These are phyloP conservation scores for Oncorhynchus nerka DNA, from an alignment of 2,113 vertebrate genomes.

Conservation along the genomic window DNA sequence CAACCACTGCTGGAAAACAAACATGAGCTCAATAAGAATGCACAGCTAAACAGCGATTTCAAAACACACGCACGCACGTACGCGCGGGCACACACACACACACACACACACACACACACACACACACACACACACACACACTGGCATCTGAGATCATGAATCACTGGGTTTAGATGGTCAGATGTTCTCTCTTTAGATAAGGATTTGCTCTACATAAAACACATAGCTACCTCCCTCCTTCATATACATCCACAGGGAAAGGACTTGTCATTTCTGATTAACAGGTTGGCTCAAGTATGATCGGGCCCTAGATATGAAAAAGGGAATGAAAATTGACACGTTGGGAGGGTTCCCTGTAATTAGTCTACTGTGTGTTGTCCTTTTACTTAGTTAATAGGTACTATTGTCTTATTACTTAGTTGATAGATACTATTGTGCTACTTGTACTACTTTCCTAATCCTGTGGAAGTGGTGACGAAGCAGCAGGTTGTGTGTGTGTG, in stretches of 20 bases:
- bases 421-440: too few relatives aligned
- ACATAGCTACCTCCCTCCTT: too few relatives aligned
- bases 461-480: not conserved
- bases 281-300: slow-evolving; percentile 41
- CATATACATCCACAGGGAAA: slow-evolving; percentile 11
- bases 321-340: not conserved
- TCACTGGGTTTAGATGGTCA: not conserved
- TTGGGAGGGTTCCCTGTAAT: too few relatives aligned
- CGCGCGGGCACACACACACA: slow-evolving; percentile 1
- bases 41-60: not conserved
- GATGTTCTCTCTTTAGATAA: not conserved
- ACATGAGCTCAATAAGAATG: not conserved
- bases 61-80: slow-evolving; percentile 1
- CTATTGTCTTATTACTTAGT: not conserved
- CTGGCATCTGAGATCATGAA: slow-evolving; percentile 1
- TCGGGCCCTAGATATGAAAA: slow-evolving; percentile 37
- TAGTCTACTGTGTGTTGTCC: too few relatives aligned
- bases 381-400: not conserved
- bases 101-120: slow-evolving; percentile 2
- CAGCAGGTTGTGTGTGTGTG: slow-evolving; percentile 14
- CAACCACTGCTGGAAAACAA: not conserved
- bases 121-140: slow-evolving; percentile 7
- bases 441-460: not conserved
- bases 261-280: slow-evolving; percentile 46
- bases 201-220: not conserved